Evolutionary conservation across 2,113 vertebrate species (phyloP), one percentile per base, ranked within the genome.

Genomic region (Urocitellus parryii): DNA sequence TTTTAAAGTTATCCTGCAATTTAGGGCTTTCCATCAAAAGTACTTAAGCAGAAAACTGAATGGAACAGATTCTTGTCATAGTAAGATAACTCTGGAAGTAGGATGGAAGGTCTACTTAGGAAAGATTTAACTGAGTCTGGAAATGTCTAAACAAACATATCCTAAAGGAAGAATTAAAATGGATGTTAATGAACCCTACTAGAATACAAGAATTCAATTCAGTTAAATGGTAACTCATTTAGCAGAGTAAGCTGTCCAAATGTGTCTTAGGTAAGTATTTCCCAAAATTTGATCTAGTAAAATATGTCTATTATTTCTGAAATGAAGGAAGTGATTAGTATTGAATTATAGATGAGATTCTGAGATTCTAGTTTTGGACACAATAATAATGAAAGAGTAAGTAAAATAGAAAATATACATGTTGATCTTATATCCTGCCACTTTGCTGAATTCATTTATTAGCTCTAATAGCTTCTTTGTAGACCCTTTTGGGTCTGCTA

Each of bases 1-100:
- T 88, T 96, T 91, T 73, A 90, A 95, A 81, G 1, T 58, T 80
- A 77, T 78, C n/a, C 29, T 63, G 7, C 10, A 90, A 37, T 37
- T 79, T 58, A 65, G 13, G 39, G 9, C 34, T 81, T 95, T 94
- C 6, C 8, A 70, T 94, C 18, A 80, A 24, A 85, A 48, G 9
- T 63, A 4, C 17, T 48, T 88, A 94, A 68, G 11, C 8, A 90
- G 73, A 90, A 96, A 88, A 77, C 4, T 90, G 25, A 18, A 42
- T 2, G 1, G 12, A 88, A 88, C 27, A 84, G 61, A 88, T 58
- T n/a, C 20, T 96, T 80, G 45, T 53, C 34, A 27, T 29, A 63
- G 25, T 68, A 86, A 87, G 29, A 63, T 83, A 80, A 94, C 16
- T 58, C 24, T 76, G 72, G 29, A 94, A 42, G 17, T 37, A 45